These are phyloP conservation scores for Xylocampa areola DNA, from an alignment of 2,888 invertebrate species.

Conservation along the genomic window DNA sequence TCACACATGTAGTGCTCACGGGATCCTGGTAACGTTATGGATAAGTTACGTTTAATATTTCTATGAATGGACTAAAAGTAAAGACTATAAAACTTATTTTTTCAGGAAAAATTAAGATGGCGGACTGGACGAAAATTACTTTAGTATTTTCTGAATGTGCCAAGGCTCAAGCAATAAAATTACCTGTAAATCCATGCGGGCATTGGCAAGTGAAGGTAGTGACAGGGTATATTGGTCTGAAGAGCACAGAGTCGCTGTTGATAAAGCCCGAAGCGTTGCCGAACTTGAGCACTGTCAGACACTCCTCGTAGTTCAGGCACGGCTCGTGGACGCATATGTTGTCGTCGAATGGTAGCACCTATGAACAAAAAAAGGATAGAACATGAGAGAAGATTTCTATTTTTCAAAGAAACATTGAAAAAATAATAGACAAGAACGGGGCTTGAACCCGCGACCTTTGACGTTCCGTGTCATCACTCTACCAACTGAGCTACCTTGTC, in stretches of 20 bases:
- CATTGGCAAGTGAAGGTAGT: slow-evolving; percentile 98
- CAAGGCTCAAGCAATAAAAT: no score
- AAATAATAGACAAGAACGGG: no score
- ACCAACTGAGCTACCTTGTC: no score
- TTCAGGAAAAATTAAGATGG: no score
- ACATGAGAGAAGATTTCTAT: no score
- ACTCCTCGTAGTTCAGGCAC: slow-evolving; percentile 97
- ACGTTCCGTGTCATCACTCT: no score
- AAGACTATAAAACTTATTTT: no score
- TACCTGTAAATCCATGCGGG: slow-evolving; percentile 96
- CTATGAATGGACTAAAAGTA: no score
- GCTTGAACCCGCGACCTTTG: no score
- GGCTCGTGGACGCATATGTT: slow-evolving; percentile 98
- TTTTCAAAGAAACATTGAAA: no score
- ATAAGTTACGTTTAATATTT: not conserved
- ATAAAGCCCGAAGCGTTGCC: slow-evolving; percentile 98
- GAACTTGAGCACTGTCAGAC: slow-evolving; percentile 96
- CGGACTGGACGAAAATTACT: no score
- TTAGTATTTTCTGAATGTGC: no score
- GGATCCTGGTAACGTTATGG: slow-evolving; percentile 89
- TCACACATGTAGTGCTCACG: slow-evolving; percentile 97
- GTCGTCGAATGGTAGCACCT: slow-evolving; percentile 98
- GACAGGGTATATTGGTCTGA: slow-evolving; percentile 98
- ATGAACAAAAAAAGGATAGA: not conserved
- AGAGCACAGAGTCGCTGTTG: slow-evolving; percentile 96